Percentiles rank a stretch among this genome's conserved stretches.
Conservation (phyloP, 2,797 vertebrate genomes). For the Chelidonichthys spinosus region DNA sequence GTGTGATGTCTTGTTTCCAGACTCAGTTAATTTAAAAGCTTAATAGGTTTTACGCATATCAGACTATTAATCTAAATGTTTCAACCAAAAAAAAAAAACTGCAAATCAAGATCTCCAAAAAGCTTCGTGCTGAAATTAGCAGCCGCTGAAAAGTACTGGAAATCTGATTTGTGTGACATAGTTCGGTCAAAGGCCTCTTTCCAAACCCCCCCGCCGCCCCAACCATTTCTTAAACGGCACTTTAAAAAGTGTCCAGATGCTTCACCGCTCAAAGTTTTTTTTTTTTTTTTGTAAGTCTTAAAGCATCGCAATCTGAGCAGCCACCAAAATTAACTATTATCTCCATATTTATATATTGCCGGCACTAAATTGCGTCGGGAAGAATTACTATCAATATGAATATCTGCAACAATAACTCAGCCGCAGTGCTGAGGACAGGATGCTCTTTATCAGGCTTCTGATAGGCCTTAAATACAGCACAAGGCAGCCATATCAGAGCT, state of each 20-base stretch:
- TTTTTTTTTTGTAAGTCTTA: slow-evolving; percentile 57
- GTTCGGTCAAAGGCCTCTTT: slow-evolving; percentile 59
- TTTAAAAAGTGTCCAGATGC: slow-evolving; percentile 77
- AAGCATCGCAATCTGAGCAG: slow-evolving; percentile 75
- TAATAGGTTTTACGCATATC: slow-evolving; percentile 57
- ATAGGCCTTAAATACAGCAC: slow-evolving; percentile 85
- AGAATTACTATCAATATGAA: slow-evolving; percentile 86
- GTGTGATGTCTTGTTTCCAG: slow-evolving; percentile 45
- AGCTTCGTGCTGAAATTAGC: slow-evolving; percentile 63
- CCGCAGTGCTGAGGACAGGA: slow-evolving; percentile 76
- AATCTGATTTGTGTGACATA: slow-evolving; percentile 73
- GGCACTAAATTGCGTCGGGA: slow-evolving; percentile 82
- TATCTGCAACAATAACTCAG: slow-evolving; percentile 85
- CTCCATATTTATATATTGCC: slow-evolving; percentile 84
- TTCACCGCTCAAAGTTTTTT: slow-evolving; percentile 62
- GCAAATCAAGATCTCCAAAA: slow-evolving; percentile 68
- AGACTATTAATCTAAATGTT: slow-evolving; percentile 66
- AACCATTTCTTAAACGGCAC: slow-evolving; percentile 55
- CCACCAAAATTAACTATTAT: slow-evolving; percentile 83
- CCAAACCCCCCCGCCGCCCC: not conserved
- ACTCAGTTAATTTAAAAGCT: slow-evolving; percentile 65
- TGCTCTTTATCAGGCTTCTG: slow-evolving; percentile 84
- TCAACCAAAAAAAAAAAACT: slow-evolving; percentile 41
- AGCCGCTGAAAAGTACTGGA: slow-evolving; percentile 50
- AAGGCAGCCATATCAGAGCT: slow-evolving; percentile 81